These are phyloP conservation scores for Acrobasis repandana DNA, from an alignment of 2,888 invertebrate species.

Conservation along the genomic window DNA sequence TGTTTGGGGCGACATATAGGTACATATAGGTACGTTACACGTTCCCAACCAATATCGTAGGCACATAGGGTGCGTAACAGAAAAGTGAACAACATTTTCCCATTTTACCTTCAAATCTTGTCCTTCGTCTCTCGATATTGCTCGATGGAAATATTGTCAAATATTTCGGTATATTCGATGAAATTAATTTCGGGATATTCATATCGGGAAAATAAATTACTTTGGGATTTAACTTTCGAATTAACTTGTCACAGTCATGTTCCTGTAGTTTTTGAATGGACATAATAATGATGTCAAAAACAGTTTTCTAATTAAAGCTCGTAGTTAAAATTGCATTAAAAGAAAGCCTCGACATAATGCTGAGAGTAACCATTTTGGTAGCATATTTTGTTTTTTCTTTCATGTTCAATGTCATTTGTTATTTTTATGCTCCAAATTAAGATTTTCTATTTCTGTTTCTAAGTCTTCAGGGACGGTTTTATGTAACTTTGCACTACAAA, in stretches of 20 bases:
- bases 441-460: too few species aligned
- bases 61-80: slow-evolving; percentile 5
- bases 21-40: neutral
- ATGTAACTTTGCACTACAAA: too few species aligned
- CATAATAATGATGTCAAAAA: too few species aligned
- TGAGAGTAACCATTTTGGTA: too few species aligned
- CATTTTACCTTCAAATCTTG: slow-evolving; percentile 13
- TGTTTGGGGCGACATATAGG: neutral
- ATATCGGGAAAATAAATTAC: slow-evolving; percentile 21
- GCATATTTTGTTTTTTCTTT: too few species aligned
- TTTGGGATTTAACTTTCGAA: neutral
- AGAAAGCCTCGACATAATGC: too few species aligned
- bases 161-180: slow-evolving; percentile 9
- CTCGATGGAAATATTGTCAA: slow-evolving; percentile 6
- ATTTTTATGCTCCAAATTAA: too few species aligned
- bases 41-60: slow-evolving; percentile 10
- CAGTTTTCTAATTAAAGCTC: too few species aligned
- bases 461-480: too few species aligned
- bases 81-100: slow-evolving; percentile 16
- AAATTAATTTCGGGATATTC: slow-evolving; percentile 14
- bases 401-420: too few species aligned
- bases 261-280: too few species aligned
- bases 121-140: slow-evolving; percentile 15
- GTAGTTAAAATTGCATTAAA: too few species aligned
- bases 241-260: neutral